Base-by-base conservation (phyloP, 2,113 vertebrate genomes). In the Dunckerocampus dactyliophorus region DNA sequence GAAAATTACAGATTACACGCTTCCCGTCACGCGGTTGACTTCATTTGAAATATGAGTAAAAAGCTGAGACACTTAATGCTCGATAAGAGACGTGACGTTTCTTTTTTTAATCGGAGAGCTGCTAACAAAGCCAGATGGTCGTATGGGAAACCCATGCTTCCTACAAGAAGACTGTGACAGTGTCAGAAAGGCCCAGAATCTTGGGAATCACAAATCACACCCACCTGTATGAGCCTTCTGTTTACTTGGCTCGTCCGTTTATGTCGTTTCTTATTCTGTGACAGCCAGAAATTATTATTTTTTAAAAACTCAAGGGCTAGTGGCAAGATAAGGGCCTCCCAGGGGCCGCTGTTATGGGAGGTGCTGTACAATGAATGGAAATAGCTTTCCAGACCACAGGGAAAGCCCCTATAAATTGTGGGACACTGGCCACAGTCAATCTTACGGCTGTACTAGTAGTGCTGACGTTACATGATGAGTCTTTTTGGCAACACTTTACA, bases 341-440 rank as follows among this genome's bases (percentile, higher is more conserved):
- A 62, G 69, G 77, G 71, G 71, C 52, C 45, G 67, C 59, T 65
- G 59, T 69, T 63, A 65, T 74, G 77, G 65, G 71, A 17, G 82
- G 56, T 47, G 69, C 59, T 74, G 67, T 53, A 58, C 45, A 65
- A 71, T 16, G 49, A 70, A 71, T 70, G 42, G 62, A 82, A 82
- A 87, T 85, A 84, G 71, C 57, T 5, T 3, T 34, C 42, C 59
- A 59, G 76, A 75, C 74, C 14, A 22, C 52, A 62, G 87, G 87
- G 85, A 88, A 89, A 85, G 73, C 85, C 87, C 85, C 82, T 62
- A 31, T 62, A 69, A 60, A 81, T 65, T 70, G 63, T 76, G 76
- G 74, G 78, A 81, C 72, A 71, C 58, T 61, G 69, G 75, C 71
- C 55, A 10, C 49, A 39, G 68, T 65, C 65, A 76, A 65, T 79